Evolutionary conservation across 2,888 invertebrate species (phyloP).

Genomic region (Drosophila anomalipes): DNA sequence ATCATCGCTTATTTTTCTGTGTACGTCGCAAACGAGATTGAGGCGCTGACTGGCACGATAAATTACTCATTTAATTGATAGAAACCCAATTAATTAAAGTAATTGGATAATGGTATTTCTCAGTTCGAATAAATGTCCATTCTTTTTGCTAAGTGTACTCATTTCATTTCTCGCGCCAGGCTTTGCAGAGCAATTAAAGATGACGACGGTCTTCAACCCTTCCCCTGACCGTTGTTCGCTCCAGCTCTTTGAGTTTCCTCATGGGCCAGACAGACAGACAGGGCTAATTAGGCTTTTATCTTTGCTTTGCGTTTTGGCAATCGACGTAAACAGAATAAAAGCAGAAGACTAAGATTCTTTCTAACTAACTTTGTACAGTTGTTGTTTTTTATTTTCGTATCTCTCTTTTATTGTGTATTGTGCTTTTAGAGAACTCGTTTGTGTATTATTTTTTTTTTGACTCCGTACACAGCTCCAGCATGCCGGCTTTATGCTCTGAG

Average conservation of each 20-base stretch:
- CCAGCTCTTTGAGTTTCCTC: conserved; percentile 27
- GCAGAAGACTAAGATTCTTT: conserved; percentile 15
- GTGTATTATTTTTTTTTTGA: conserved; percentile 6
- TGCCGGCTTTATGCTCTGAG: conserved; percentile 22
- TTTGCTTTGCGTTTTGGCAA: conserved; percentile 49
- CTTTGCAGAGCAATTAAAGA: conserved; percentile 24
- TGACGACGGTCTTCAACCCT: conserved; percentile 6
- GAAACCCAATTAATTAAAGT: neutral
- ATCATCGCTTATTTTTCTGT: no score
- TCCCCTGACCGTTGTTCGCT: conserved; percentile 3
- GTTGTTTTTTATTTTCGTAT: neutral
- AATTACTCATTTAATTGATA: conserved; percentile 3
- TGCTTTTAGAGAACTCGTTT: conserved; percentile 40
- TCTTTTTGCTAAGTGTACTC: conserved; percentile 30
- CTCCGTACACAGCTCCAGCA: conserved; percentile 1
- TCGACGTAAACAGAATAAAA: conserved; percentile 26
- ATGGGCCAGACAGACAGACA: conserved; percentile 11
- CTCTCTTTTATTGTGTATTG: conserved; percentile 11
- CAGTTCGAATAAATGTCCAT: neutral
- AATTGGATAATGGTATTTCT: conserved; percentile 13
- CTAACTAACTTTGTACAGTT: conserved; percentile 50
- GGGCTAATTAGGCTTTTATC: conserved; percentile 63
- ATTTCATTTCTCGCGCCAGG: neutral
- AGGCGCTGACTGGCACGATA: neutral
- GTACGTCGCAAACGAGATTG: no score